Evolutionary conservation across 2,797 vertebrate species (phyloP), one percentile per base, ranked within the genome.

Genomic region (Rachycentron canadum): DNA sequence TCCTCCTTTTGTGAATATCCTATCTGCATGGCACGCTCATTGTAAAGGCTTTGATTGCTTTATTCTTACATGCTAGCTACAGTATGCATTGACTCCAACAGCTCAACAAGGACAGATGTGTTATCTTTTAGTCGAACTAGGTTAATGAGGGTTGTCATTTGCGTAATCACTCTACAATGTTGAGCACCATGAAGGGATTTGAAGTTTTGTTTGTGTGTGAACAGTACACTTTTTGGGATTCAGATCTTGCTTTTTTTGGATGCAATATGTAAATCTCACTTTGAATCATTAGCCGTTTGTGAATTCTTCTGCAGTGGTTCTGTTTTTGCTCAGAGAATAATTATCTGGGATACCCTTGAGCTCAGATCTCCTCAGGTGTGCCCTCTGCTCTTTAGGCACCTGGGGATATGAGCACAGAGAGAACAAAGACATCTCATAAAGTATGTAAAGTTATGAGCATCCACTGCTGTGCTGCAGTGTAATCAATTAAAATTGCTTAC

Each of bases 401-500:
- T 62, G 67, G 79, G 81, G 75, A 89, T 70, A 73, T 19, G 68
- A 81, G 68, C 56, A 60, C 43, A 45, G 16, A 40, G 59, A 79
- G 53, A 88, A 90, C 84, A 88, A 85, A 81, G 73, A 62, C 26
- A 34, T 78, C 64, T 78, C 61, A 85, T 89, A 71, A 84, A 82
- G 58, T 74, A 82, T 87, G 79, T 76, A 73, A 84, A 86, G 74
- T 74, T 83, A 84, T 86, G 73, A 78, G 65, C 62, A 69, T 78
- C 56, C 69, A 40, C 68, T 49, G 56, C 49, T 78, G 49, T 79
- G 45, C 72, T 82, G 83, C 67, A 73, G 59, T 65, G 52, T 69
- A 88, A 89, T 86, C 77, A 89, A 74, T 82, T 78, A 90, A 77
- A 86, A 83, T 67, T 72, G 63, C 76, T 74, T 69, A 56, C 64